Evolutionary conservation across 2,113 vertebrate genomes (phyloP), one percentile per base, ranked within the genome.

Genomic region (Gasterosteus nipponicus): DNA sequence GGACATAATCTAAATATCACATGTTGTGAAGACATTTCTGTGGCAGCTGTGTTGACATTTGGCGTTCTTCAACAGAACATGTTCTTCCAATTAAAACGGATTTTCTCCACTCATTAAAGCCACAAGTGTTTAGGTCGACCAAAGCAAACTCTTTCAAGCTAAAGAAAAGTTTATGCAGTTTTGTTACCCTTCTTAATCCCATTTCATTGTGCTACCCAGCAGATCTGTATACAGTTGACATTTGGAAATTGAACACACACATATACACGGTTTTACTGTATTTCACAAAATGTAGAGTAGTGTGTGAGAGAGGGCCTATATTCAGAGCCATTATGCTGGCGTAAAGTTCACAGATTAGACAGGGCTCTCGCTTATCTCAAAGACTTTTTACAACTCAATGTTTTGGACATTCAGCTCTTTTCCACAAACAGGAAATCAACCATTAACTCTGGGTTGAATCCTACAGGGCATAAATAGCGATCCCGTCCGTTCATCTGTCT

Each of bases 381-480:
- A n/a, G 33, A 46, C 33, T 53, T 88, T 83, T 80, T 70, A 66
- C 58, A 70, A 51, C 29, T 53, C 7, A 16, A 1, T 75, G 56
- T 78, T 64, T 76, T 76, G 85, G 38, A 73, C 65, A 75, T 75
- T 77, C 74, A 76, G 62, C 64, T 47, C 44, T 69, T 69, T 67
- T 49, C 29, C 8, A 61, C 61, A 0, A 71, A 72, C 68, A 69
- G 31, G 10, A 47, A 15, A 59, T 87, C 41, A 84, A 66, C 71
- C 57, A 81, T 89, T 84, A 86, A 89, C 77, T 73, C 35, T 65
- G 60, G 80, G 42, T 33, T 58, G 71, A 54, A 69, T 63, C n/a
- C 54, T 22, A 62, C 38, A 65, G 51, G 11, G 62, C 65, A 83
- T 87, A 83, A 81, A 79, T 60, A 81, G 39, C 18, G 11, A 15